These are phyloP conservation scores for Motacilla tschutschensis DNA, from an alignment of 2,113 vertebrate genomes.

Conservation along the genomic window DNA sequence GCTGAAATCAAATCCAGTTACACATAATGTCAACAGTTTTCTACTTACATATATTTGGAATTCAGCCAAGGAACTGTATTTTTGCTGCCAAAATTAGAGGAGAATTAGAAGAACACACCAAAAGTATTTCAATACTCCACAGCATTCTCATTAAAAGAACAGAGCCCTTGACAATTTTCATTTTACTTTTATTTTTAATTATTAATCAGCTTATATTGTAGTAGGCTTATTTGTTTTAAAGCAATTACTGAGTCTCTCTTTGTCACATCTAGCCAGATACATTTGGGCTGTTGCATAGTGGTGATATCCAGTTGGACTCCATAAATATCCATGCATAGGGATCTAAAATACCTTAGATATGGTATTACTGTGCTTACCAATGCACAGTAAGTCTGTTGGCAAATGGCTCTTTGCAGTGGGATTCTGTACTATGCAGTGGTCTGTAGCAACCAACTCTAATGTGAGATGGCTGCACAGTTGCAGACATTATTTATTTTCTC, in stretches of 20 bases:
- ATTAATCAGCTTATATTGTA: background rate
- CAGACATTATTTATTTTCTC: background rate
- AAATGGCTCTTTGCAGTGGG: background rate
- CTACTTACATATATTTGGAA: background rate
- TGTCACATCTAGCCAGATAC: background rate
- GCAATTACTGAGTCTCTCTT: background rate
- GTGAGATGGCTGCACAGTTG: background rate
- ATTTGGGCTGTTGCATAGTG: background rate
- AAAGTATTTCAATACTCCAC: slow-evolving; percentile 39
- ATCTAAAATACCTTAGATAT: background rate
- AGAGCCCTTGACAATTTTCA: slow-evolving; percentile 24
- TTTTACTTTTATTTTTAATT: slow-evolving; percentile 53
- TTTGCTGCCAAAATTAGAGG: slow-evolving; percentile 39
- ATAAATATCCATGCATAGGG: background rate
- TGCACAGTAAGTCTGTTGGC: rapidly evolving
- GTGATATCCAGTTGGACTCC: background rate
- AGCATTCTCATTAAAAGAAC: slow-evolving; percentile 52
- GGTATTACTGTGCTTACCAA: background rate
- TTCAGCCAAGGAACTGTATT: slow-evolving; percentile 30
- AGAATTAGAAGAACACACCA: slow-evolving; percentile 34
- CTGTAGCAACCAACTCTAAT: background rate
- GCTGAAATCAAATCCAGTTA: background rate
- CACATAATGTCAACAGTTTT: slow-evolving; percentile 24
- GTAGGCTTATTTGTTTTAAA: slow-evolving; percentile 33
- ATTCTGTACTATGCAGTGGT: background rate